phyloP scores from a whole-genome alignment of 1,140 invertebrate species.

The Ylistrum balloti region DNA sequence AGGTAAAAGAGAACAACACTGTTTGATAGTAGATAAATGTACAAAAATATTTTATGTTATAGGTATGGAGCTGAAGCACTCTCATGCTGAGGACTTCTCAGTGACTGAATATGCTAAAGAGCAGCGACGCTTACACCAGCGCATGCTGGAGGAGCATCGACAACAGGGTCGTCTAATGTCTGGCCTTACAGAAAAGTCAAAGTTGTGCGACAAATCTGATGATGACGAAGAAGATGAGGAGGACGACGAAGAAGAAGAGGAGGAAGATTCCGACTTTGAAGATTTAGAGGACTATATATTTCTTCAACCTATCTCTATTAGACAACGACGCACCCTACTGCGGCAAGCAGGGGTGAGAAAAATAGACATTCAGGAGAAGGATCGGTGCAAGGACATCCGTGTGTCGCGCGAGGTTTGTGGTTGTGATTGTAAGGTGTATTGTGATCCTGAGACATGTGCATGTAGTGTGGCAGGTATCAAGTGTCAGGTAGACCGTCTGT shows the following conservation, averaged over 20 bases:
- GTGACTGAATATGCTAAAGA: conserved; percentile 93
- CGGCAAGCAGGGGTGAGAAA: conserved; percentile 95
- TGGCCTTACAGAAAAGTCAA: conserved; percentile 58
- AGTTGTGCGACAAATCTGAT: not conserved
- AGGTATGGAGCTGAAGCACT: conserved; percentile 94
- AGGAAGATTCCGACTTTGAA: conserved; percentile 70
- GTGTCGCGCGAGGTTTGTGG: conserved; percentile 95
- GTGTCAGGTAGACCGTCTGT: conserved; percentile 97
- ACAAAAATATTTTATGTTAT: conserved; percentile 48
- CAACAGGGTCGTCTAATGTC: conserved; percentile 83
- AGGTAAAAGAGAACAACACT: no score
- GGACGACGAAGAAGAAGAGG: conserved; percentile 65
- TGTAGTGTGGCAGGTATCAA: conserved; percentile 97
- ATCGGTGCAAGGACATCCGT: conserved; percentile 95
- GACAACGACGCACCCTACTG: conserved; percentile 93
- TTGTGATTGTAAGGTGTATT: conserved; percentile 95
- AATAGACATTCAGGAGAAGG: conserved; percentile 96
- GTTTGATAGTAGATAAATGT: no score
- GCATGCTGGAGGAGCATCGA: conserved; percentile 90
- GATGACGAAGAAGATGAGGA: conserved; percentile 63
- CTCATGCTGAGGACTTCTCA: conserved; percentile 89
- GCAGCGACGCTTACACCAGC: conserved; percentile 92
- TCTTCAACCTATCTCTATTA: conserved; percentile 93
- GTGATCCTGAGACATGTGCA: conserved; percentile 96
- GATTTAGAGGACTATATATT: conserved; percentile 95